These are phyloP conservation scores for Rhynchonycteris naso DNA, from an alignment of 2,797 vertebrate genomes.

Conservation along the genomic window DNA sequence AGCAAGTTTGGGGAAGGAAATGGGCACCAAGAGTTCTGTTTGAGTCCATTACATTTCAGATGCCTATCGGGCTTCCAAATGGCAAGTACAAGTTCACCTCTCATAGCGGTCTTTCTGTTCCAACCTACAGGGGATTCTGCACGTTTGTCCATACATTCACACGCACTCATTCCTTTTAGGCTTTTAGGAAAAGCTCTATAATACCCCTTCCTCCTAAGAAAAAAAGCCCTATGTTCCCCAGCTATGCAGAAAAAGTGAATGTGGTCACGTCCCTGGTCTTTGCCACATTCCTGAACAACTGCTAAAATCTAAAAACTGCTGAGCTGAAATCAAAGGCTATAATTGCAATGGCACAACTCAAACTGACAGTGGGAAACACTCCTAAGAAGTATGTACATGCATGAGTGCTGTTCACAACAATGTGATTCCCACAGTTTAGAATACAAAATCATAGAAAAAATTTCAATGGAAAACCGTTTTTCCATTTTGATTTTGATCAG, in stretches of 20 bases:
- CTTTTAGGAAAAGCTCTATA: not conserved
- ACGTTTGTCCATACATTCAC: not conserved
- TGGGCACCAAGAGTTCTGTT: not conserved
- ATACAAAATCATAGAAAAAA: not conserved
- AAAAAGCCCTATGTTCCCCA: not conserved
- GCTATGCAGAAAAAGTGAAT: not conserved
- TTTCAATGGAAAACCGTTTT: not conserved
- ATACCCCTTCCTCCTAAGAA: rapidly evolving
- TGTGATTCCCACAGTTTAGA: not conserved
- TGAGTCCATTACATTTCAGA: not conserved
- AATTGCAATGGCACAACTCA: not conserved
- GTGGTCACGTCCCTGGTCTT: not conserved
- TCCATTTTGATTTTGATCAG: not conserved
- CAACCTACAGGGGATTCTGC: not conserved
- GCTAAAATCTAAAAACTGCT: not conserved
- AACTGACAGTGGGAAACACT: not conserved
- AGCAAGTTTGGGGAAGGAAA: not conserved
- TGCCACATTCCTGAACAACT: not conserved
- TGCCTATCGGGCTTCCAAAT: not conserved
- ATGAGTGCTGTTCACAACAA: not conserved
- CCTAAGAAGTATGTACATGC: not conserved
- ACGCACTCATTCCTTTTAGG: not conserved
- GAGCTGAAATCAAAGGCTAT: not conserved
- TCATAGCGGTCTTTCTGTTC: not conserved
- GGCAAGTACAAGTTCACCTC: not conserved